Percentiles rank a stretch among this genome's conserved stretches.
Evolutionary conservation across 2,888 invertebrate genomes (phyloP).

Genomic region (Netelia melanura): DNA sequence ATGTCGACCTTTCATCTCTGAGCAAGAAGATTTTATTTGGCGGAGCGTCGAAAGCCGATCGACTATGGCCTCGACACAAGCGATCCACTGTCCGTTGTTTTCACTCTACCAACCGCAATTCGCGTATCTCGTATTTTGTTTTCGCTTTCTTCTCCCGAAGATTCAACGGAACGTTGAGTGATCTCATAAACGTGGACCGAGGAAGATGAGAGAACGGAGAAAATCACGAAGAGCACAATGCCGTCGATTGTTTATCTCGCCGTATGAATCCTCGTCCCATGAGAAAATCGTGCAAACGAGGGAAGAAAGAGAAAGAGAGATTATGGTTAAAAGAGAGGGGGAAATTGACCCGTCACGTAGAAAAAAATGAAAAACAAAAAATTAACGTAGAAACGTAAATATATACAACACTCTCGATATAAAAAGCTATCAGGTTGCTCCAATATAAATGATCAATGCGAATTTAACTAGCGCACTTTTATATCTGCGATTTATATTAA

Average conservation of each 20-base stretch:
- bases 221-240: conserved; percentile 57
- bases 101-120: conserved; percentile 35
- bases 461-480: too few species aligned
- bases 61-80: conserved; percentile 28
- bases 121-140: conserved; percentile 49
- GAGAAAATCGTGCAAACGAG: conserved; percentile 32
- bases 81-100: conserved; percentile 56
- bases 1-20: neutral
- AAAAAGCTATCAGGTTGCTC: too few species aligned
- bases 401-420: too few species aligned
- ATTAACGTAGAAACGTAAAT: neutral
- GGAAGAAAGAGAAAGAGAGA: conserved; percentile 28
- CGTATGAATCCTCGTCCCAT: conserved; percentile 33
- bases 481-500: too few species aligned
- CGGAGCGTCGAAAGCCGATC: neutral
- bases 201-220: conserved; percentile 37
- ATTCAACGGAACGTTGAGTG: conserved; percentile 46
- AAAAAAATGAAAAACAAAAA: neutral
- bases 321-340: conserved; percentile 48
- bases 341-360: conserved; percentile 22
- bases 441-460: too few species aligned
- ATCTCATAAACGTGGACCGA: conserved; percentile 44
- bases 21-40: conserved; percentile 6
- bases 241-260: conserved; percentile 65
- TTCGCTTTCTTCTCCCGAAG: conserved; percentile 52